A percentile compares a stretch with the other conserved stretches of the same genome.
Conservation (phyloP, 2,888 invertebrate genomes). For the Amphimallon solstitiale region DNA sequence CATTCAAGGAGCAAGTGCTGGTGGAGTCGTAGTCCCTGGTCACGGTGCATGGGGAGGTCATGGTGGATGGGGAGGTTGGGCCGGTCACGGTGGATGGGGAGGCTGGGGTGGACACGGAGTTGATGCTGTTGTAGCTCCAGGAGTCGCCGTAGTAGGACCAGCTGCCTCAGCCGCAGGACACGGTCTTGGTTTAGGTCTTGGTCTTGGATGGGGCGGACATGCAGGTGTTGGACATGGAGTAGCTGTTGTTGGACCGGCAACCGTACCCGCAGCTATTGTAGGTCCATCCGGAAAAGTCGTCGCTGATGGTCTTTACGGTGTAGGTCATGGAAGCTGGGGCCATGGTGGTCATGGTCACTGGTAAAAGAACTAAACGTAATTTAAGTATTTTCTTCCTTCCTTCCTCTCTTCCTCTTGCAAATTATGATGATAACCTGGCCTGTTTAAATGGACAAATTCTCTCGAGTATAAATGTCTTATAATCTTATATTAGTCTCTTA, state of each 20-base stretch:
- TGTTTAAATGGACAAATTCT: constrained; percentile 19
- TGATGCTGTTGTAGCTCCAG: constrained; percentile 41
- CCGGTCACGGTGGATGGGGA: constrained; percentile 26
- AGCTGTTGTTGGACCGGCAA: constrained; percentile 53
- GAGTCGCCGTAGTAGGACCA: constrained; percentile 42
- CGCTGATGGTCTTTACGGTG: constrained; percentile 53
- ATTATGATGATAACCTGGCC: constrained; percentile 14
- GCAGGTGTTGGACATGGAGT: constrained; percentile 52
- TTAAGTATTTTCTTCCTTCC: background rate
- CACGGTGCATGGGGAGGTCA: constrained; percentile 42
- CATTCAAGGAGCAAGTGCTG: constrained; percentile 39
- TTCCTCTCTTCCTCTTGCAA: background rate
- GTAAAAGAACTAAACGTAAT: constrained; percentile 38
- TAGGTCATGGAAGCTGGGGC: constrained; percentile 42
- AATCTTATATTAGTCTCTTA: constrained; percentile 5
- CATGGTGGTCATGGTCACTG: constrained; percentile 46
- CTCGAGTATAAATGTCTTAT: constrained; percentile 1
- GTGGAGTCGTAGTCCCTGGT: constrained; percentile 36
- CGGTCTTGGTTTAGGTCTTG: constrained; percentile 40
- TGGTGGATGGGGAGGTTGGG: constrained; percentile 37
- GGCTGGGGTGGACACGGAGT: constrained; percentile 39
- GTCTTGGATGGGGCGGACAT: constrained; percentile 37
- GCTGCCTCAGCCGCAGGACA: constrained; percentile 35
- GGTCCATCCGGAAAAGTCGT: constrained; percentile 53
- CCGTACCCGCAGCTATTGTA: constrained; percentile 52